Percentiles rank a stretch among this genome's conserved stretches.
Conservation (phyloP, 2,797 vertebrate species). For the Heterohyrax brucei region DNA sequence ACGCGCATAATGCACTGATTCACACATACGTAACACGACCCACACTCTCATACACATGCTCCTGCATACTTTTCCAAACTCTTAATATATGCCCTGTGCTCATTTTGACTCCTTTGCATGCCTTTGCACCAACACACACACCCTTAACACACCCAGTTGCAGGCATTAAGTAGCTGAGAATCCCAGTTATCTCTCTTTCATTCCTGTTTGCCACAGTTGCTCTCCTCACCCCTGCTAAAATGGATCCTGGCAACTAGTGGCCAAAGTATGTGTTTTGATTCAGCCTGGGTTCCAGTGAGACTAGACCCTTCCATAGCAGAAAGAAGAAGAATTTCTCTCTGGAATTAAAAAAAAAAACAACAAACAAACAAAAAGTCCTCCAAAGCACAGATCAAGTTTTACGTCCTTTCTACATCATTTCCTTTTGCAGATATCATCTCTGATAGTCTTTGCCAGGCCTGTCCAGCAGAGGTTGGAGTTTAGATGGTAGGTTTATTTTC, state of each 20-base stretch:
- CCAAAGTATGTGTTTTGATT: slow-evolving; percentile 22
- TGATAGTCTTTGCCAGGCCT: neutral
- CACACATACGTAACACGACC: neutral
- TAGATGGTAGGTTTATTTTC: slow-evolving; percentile 54
- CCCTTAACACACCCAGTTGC: neutral
- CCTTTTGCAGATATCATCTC: slow-evolving; percentile 23
- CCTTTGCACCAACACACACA: neutral
- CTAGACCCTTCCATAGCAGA: neutral
- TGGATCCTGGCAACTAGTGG: neutral
- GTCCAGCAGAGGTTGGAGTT: neutral
- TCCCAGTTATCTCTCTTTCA: neutral
- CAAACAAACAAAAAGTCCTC: neutral
- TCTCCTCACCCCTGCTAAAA: slow-evolving; percentile 4
- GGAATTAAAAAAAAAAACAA: slow-evolving; percentile 14
- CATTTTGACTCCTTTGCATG: neutral
- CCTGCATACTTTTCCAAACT: neutral
- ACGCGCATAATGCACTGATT: neutral
- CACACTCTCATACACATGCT: neutral
- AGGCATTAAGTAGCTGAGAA: slow-evolving; percentile 32
- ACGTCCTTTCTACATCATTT: slow-evolving; percentile 26
- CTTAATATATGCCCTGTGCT: neutral
- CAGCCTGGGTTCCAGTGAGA: neutral
- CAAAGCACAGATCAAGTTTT: slow-evolving; percentile 40
- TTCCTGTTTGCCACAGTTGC: neutral
- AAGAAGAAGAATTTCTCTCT: slow-evolving; percentile 50